Evolutionary conservation across 2,113 vertebrate genomes (phyloP), one percentile per base, ranked within the genome.

Genomic region (Cochlearius cochlearius): DNA sequence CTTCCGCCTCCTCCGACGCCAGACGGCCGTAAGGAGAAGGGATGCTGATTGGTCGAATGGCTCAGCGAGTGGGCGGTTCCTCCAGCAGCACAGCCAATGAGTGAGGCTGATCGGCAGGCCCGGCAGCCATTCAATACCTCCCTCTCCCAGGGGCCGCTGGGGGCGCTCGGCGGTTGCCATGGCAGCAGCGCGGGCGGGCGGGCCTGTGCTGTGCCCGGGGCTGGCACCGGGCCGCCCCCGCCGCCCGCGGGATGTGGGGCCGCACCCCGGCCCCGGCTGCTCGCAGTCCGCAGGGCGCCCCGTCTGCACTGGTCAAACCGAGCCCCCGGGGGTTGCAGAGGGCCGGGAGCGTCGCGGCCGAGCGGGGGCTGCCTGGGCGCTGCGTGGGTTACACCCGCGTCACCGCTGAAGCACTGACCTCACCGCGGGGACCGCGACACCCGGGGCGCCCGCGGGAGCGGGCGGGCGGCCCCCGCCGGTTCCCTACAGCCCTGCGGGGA

Each of bases 401-500:
- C 92, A 71, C 60, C 5, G 45, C 72, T 22, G 64, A 11, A 29
- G 71, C 63, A 7, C 41, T 41, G 68, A 45, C 10, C 77, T 53
- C 84, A 36, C 52, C 58, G n/a, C 17, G 21, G 15, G 29, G 6
- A 10, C 58, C 1, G 36, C 6, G 4, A 8, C 53, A 8, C 0
- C 5, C 23, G 15, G 41, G 26, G 1, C 1, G 34, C 39, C 32
- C 5, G 17, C 6, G 60, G 17, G 6, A 29, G 38, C 14, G 6
- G 47, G 22, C 22, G 19, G 68, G 25, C 7, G 10, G n/a, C 53
- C 43, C 15, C 23, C 7, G 50, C 15, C 22, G 0, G 15, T 15
- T 7, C 3, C 2, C 22, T 0, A 0, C 18, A 9, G 66, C 56
- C 80, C 50, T 1, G 25, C 2, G 0, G 0, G 16, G 45, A 1